Percentiles rank a stretch among this genome's conserved stretches.
Evolutionary conservation across 1,140 invertebrate genomes (phyloP).

Genomic region (Hermetia illucens): DNA sequence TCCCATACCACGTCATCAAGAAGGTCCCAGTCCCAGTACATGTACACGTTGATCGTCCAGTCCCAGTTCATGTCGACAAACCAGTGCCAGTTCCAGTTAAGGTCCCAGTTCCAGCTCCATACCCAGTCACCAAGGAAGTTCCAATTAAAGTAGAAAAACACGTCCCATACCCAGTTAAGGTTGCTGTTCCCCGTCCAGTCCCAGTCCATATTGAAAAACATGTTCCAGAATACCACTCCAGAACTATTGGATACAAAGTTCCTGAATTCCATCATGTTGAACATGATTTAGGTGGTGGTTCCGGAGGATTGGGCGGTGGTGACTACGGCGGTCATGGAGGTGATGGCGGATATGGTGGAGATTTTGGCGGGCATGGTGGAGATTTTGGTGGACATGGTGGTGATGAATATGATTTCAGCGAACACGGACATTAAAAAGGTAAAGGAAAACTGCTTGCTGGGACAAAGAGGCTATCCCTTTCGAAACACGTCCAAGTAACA

Average conservation of each 20-base stretch:
- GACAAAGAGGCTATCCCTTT: too few relatives aligned
- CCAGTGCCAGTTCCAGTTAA: slow-evolving; percentile 40
- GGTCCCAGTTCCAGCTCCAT: slow-evolving; percentile 38
- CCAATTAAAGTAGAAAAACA: slow-evolving; percentile 40
- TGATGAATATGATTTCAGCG: slow-evolving; percentile 9
- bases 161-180: slow-evolving; percentile 42
- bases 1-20: slow-evolving; percentile 30
- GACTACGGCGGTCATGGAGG: slow-evolving; percentile 7
- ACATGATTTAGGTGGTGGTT: too few relatives aligned
- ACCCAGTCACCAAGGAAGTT: slow-evolving; percentile 39
- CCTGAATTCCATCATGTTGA: slow-evolving; percentile 45
- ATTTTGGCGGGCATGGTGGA: slow-evolving; percentile 7
- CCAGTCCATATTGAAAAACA: slow-evolving; percentile 43
- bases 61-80: slow-evolving; percentile 38
- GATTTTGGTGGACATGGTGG: slow-evolving; percentile 8
- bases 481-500: too few relatives aligned
- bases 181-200: slow-evolving; percentile 41
- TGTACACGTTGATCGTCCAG: slow-evolving; percentile 32
- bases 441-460: too few relatives aligned
- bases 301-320: too few relatives aligned
- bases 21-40: slow-evolving; percentile 31
- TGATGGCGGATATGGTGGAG: slow-evolving; percentile 6
- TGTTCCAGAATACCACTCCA: slow-evolving; percentile 32
- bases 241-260: slow-evolving; percentile 61
- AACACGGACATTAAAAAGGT: too few relatives aligned